phyloP scores from a whole-genome alignment of 1,140 invertebrate genomes.

The Danaus plexippus region DNA sequence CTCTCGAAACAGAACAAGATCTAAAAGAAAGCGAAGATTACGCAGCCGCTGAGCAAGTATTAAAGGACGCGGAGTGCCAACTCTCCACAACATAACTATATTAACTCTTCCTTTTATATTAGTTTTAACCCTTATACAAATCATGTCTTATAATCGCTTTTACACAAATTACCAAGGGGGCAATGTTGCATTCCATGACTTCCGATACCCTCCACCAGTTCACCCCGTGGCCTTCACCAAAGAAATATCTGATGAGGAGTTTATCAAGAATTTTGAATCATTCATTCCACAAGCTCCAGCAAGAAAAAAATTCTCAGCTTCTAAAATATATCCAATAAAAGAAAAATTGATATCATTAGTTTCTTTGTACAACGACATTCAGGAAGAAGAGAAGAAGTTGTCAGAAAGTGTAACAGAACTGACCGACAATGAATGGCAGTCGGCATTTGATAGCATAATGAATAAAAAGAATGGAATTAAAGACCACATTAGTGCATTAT shows the following conservation, averaged over 20 bases:
- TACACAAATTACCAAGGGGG: constrained; percentile 40
- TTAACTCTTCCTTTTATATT: constrained; percentile 31
- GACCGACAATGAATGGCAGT: constrained; percentile 71
- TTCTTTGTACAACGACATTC: constrained; percentile 56
- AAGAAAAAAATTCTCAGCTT: constrained; percentile 9
- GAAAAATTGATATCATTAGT: constrained; percentile 42
- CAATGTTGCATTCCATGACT: constrained; percentile 57
- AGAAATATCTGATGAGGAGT: constrained; percentile 39
- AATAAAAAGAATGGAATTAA: constrained; percentile 65
- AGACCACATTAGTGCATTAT: constrained; percentile 54
- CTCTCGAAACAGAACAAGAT: constrained; percentile 82
- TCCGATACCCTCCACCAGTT: constrained; percentile 19
- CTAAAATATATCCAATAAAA: constrained; percentile 43
- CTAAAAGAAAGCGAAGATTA: constrained; percentile 84
- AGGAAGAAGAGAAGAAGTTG: constrained; percentile 57
- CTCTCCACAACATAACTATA: constrained; percentile 51
- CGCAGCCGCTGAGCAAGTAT: constrained; percentile 76
- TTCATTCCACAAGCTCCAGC: constrained; percentile 17
- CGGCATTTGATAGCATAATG: constrained; percentile 60
- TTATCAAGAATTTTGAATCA: constrained; percentile 43
- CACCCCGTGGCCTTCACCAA: constrained; percentile 10
- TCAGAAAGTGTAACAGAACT: constrained; percentile 57
- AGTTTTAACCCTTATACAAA: constrained; percentile 44
- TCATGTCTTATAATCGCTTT: constrained; percentile 60
- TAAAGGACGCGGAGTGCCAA: constrained; percentile 81